Base-by-base conservation (phyloP, 2,797 vertebrate species). In the Carcharodon carcharias region DNA sequence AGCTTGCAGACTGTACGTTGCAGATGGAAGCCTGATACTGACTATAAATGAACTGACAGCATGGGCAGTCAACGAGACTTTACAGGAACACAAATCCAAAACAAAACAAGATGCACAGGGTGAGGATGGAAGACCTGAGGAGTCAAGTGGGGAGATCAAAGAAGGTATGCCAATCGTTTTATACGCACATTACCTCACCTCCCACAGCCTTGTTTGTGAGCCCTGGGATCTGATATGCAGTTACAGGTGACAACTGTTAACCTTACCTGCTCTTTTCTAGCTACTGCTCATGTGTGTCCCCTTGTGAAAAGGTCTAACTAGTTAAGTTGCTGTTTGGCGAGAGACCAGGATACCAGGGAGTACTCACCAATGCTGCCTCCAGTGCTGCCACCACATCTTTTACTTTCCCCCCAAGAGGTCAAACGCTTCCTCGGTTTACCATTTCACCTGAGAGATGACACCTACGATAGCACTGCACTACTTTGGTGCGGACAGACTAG, bases 1-100 rank as follows among this genome's bases (percentile, higher is more conserved):
- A 67, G 97, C 97, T n/a, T 96, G 96, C 67, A 97, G 96, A 96
- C 87, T 98, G 0, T 97, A 97, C 26, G 96, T 97, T 4, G 96
- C 50, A 77, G 97, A 98, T 40, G 97, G 97, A 35, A 97, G 96
- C 1, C 45, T 96, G 4, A 80, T 97, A 35, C 92, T 96, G 63
- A 97, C 97, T 35, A 67, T 97, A 73, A 26, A 8, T 56, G 96
- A 96, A 71, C 96, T 98, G 92, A 96, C 97, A 95, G 91, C 97
- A 45, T 96, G 96, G 97, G 96, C 97, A 96, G 35, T 97, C 50
- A 97, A 97, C 40, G 96, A 97, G 31, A 96, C 89, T 95, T 96
- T 97, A 63, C 96, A 91, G 56, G 54, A 97, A 87, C 96, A 71
- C 87, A 7, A 56, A 5, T 40, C 63, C 0, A 67, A 96, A 61